Base-by-base conservation (phyloP, 2,888 invertebrate genomes). In the Sminthurinus aureus region DNA sequence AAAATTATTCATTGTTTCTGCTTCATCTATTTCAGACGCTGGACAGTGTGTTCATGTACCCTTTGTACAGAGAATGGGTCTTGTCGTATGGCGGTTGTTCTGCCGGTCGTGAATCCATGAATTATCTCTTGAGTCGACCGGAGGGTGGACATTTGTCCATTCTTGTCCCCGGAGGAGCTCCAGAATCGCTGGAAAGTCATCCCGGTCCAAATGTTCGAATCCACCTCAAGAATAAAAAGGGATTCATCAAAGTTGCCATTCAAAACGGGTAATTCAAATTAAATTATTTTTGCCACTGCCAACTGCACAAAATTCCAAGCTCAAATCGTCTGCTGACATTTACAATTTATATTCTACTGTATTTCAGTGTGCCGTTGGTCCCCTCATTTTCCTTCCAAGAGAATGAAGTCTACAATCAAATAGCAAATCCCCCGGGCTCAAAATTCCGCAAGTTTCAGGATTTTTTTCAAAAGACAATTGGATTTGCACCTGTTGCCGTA, bases 101-200 rank as follows among this genome's bases (percentile, higher is more conserved):
- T 0, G 93, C 94, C 0, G 93, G 94, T 0, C 92, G 92, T 80
- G 92, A 93, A 84, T 94, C 95, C 89, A 91, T 97, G 76, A 90
- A 93, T 73, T 91, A 93, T 89, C 89, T 94, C 26, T 89, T 96
- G 26, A 92, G 92, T 87, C 89, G 87, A 85, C 92, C 89, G 88
- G 91, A 89, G 82, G 89, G 90, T 0, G 89, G 89, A 0, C 92
- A 92, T 90, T 95, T 93, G 0, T 93, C 93, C 0, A 93, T 94
- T 3, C 91, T 98, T 71, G 93, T 97, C 81, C 94, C 97, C 0
- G 98, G 98, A 0, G 98, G 98, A 0, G 97, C 96, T 0, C 93
- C 76, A 6, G 98, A 98, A 90, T 94, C 96, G 0, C 91, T 97
- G 84, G 94, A 96, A 87, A 94, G 95, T 0, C 93, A 93, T 89